phyloP scores from a whole-genome alignment of 2,888 invertebrate species.

The Trilocha varians region DNA sequence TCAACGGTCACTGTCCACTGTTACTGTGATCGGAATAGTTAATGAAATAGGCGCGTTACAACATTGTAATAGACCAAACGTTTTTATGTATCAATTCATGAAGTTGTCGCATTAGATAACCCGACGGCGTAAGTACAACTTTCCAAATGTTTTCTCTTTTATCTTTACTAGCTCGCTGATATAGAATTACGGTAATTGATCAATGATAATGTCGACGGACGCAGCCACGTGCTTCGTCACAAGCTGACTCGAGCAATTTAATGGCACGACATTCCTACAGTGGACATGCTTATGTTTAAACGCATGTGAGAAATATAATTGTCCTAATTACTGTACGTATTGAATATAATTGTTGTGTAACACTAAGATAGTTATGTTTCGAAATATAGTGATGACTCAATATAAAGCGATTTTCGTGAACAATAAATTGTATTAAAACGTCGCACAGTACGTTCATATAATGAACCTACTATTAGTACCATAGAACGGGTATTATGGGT shows the following conservation, averaged over 20 bases:
- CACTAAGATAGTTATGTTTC: no score
- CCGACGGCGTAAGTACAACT: slow-evolving; percentile 12
- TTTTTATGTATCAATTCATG: slow-evolving; percentile 10
- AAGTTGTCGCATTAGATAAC: slow-evolving; percentile 15
- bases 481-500: no score
- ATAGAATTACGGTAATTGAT: slow-evolving; percentile 21
- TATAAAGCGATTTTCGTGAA: no score
- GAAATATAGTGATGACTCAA: no score
- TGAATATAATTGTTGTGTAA: no score
- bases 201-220: slow-evolving; percentile 11
- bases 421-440: no score
- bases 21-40: slow-evolving; percentile 30
- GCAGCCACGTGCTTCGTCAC: slow-evolving; percentile 6
- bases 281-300: neutral
- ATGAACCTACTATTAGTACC: no score
- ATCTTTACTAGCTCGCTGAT: slow-evolving; percentile 18
- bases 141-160: slow-evolving; percentile 9
- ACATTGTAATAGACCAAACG: slow-evolving; percentile 8
- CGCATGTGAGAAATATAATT: no score
- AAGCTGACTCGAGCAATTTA: slow-evolving; percentile 16
- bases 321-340: no score
- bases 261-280: slow-evolving; percentile 17
- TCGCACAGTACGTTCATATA: no score
- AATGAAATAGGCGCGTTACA: slow-evolving; percentile 10
- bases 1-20: slow-evolving; percentile 12